Evolutionary conservation across 2,888 invertebrate species (phyloP), one percentile per base, ranked within the genome.

Genomic region (Pimpla rufipes): DNA sequence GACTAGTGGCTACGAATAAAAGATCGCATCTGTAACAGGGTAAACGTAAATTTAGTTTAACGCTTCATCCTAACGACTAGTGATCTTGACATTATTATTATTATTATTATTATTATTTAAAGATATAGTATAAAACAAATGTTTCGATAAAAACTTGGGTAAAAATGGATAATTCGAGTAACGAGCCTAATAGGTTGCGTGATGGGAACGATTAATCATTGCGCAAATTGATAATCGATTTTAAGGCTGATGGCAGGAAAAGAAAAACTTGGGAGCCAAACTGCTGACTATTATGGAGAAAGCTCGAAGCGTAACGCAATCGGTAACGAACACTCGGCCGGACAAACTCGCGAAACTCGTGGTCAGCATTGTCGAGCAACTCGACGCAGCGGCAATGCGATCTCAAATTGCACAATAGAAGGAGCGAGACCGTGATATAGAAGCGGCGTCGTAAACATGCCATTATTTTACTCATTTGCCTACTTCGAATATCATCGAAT

Each of bases 1-100:
- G 70, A 50, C 52, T 79, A 64, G 59, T 81, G 76, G 40, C 21
- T 73, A 42, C 62, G 18, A 52, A 50, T 40, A 66, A 66, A 73
- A 74, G n/a, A n/a, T n/a, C 78, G 82, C 81, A 75, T 84, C 84
- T 85, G 68, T 79, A 77, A 86, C 86, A 86, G 86, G 86, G 86
- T 86, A 86, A 79, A 67, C 55, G 67, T 84, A 77, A 55, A 75
- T 80, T 77, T 82, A 82, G 40, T 84, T 85, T 78, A n/a, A n/a
- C 57, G 71, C 79, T 78, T 74, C 42, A 71, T 73, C 55, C 23
- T 16, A 70, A 40, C 37, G 55, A 37, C 52, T 52, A 70, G 52
- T 52, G 1, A 52, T 52, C 18, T 52, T 52, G 13, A 16, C 18
- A 21, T 52, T 52, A 7, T 52, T 18, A 7, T 21, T 52, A 18